Conservation (phyloP, 2,113 vertebrate species). For the Choloepus hoffmanni region DNA sequence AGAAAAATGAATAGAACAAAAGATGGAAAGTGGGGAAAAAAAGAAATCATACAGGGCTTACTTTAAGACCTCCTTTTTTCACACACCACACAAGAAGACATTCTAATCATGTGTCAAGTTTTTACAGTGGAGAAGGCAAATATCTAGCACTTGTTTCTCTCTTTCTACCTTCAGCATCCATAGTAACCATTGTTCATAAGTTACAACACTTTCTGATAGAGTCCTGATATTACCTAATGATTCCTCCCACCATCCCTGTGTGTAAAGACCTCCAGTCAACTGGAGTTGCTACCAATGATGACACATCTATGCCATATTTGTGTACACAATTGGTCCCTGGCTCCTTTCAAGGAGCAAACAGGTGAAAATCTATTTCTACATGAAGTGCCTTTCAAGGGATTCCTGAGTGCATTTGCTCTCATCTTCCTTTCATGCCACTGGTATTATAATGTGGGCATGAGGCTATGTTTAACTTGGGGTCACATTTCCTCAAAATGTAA, state of each 20-base stretch:
- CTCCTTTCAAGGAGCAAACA: constrained; percentile 30
- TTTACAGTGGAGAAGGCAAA: neutral
- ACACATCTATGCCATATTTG: neutral
- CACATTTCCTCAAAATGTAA: neutral
- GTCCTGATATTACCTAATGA: neutral
- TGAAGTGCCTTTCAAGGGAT: neutral
- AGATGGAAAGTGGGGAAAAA: neutral
- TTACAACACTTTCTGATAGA: neutral
- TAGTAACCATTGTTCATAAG: neutral
- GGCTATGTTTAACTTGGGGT: neutral
- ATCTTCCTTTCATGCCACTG: neutral
- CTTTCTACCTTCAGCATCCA: neutral
- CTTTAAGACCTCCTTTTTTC: neutral
- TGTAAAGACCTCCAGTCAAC: neutral
- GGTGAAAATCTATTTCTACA: neutral
- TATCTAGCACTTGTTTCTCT: neutral
- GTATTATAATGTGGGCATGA: neutral
- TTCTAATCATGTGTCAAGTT: neutral
- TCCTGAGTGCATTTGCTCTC: neutral
- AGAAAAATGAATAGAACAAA: neutral
- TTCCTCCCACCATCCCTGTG: neutral
- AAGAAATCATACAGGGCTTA: neutral
- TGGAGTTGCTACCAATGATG: neutral
- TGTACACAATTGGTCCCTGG: neutral
- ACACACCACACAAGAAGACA: neutral